Evolutionary conservation across 2,888 invertebrate species (phyloP), one percentile per base, ranked within the genome.

Genomic region (Epistrophe grossulariae): DNA sequence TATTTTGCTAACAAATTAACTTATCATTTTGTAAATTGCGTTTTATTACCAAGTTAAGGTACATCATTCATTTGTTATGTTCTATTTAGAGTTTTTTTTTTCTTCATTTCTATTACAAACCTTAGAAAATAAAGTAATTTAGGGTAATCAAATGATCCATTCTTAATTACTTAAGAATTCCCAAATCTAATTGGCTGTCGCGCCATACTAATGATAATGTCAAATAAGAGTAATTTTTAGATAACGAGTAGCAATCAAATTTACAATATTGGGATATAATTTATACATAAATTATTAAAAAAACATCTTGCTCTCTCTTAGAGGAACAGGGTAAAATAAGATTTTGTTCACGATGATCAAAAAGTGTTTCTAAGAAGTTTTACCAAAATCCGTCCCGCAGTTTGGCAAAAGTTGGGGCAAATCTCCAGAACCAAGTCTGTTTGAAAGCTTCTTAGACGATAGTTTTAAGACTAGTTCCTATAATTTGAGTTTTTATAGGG

Each of bases 21-120:
- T 68, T 68, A 68, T 50, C 50, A 31, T 68, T 68, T 38, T 50
- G 31, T 68, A 13, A 35, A 68, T 8, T n/a, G 2, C 4, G 1
- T 55, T 31, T 55, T 55, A 28, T 55, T 31, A 31, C 28, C 4
- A 15, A n/a, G 1, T 0, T 31, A 9, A 31, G 28, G n/a, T 15
- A 24, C 24, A 52, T 24, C 13, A 24, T 28, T 17, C 48, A 48
- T 45, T 45, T 45, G 24, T 45, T 8, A n/a, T 45, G n/a, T 45
- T 45, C n/a, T n/a, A n/a, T 45, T 43, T n/a, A 17, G n/a, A 17
- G 13, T 8, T 38, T 38, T 13, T 19, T 31, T 7, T 31, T 31
- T 4, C 4, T 7, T 31, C 4, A 13, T 15, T 40, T 0, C 19
- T 50, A 11, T 50, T 13, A 4, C 15, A 40, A 19, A 13, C 38